Percentiles rank a stretch among this genome's conserved stretches.
Conservation (phyloP, 2,113 vertebrate species). For the Rhagologus leucostigma region DNA sequence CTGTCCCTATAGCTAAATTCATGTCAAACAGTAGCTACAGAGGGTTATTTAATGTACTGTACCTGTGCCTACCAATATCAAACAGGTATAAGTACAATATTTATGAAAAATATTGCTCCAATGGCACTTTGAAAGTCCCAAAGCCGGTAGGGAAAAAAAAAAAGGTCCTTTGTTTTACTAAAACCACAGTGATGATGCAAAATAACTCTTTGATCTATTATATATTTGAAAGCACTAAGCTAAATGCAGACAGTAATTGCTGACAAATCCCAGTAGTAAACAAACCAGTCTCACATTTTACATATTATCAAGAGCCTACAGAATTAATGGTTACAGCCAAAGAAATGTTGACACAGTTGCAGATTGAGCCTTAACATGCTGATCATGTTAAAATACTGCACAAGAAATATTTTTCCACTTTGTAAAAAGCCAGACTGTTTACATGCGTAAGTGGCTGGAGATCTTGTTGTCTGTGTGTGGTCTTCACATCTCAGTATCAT, state of each 20-base stretch:
- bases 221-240: conserved; percentile 52
- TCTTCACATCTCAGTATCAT: conserved; percentile 81
- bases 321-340: conserved; percentile 71
- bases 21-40: neutral
- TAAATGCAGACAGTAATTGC: conserved; percentile 64
- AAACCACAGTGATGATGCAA: conserved; percentile 49
- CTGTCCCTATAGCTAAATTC: neutral
- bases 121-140: neutral
- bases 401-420: conserved; percentile 80
- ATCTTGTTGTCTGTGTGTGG: conserved; percentile 82
- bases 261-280: conserved; percentile 74
- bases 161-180: conserved; percentile 30
- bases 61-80: neutral
- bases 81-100: neutral
- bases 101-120: neutral
- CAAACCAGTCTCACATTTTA: conserved; percentile 71
- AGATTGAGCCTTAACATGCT: conserved; percentile 76
- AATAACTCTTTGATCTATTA: conserved; percentile 68
- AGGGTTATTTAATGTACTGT: neutral
- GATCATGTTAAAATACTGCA: conserved; percentile 79
- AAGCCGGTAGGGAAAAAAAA: neutral
- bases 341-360: conserved; percentile 81
- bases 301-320: conserved; percentile 69
- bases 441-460: conserved; percentile 79
- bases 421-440: conserved; percentile 84